Evolutionary conservation across 1,140 invertebrate species (phyloP).

Genomic region (Helicoverpa zea): DNA sequence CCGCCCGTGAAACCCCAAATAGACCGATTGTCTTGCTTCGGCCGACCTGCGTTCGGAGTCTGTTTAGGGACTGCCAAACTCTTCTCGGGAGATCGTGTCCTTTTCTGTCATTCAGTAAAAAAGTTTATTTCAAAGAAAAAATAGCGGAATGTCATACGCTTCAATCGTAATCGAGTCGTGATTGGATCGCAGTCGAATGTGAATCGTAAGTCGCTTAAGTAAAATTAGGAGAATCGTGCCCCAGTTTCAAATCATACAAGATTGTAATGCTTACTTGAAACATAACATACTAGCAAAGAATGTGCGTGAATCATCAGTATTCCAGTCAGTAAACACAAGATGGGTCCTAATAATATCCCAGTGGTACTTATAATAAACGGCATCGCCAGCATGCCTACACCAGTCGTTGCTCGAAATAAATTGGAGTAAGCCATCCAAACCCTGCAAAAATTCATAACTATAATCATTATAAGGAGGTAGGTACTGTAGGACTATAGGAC

Average conservation of each 20-base stretch:
- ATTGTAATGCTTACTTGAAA: constrained; percentile 22
- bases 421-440: constrained; percentile 75
- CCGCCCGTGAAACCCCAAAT: too few species aligned
- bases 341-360: constrained; percentile 70
- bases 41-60: too few species aligned
- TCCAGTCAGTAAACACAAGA: constrained; percentile 62
- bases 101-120: too few species aligned
- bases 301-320: constrained; percentile 67
- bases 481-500: background rate
- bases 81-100: too few species aligned
- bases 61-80: too few species aligned
- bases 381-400: constrained; percentile 69
- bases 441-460: constrained; percentile 46
- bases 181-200: too few species aligned
- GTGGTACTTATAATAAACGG: constrained; percentile 71
- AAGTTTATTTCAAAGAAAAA: too few species aligned
- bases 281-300: constrained; percentile 63
- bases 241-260: background rate
- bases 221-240: too few species aligned
- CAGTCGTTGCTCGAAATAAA: constrained; percentile 63
- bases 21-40: too few species aligned
- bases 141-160: too few species aligned
- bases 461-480: background rate
- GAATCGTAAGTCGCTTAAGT: too few species aligned
- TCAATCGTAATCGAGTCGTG: too few species aligned